phyloP scores from a whole-genome alignment of 2,113 vertebrate species.

The Dasypus novemcinctus region DNA sequence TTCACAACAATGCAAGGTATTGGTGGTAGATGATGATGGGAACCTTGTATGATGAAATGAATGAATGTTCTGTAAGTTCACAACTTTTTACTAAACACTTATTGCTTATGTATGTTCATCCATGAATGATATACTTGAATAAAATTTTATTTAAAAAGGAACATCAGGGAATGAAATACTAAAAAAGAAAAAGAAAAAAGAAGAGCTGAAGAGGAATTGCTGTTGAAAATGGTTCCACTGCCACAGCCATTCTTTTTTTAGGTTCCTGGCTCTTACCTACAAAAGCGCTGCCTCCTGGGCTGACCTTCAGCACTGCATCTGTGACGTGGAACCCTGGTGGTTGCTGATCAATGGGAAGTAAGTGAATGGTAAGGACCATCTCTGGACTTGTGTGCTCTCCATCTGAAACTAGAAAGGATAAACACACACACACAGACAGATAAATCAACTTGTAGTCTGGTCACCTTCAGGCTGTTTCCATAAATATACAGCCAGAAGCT shows the following conservation, averaged over 20 bases:
- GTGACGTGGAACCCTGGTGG: conserved; percentile 90
- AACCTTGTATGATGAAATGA: too few species aligned
- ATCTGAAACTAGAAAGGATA: conserved; percentile 87
- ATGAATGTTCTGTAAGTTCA: too few species aligned
- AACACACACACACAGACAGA: background rate
- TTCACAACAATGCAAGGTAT: too few species aligned
- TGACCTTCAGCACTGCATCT: conserved; percentile 91
- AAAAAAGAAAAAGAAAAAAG: background rate
- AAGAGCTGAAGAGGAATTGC: background rate
- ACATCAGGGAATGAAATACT: too few species aligned
- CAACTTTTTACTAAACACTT: too few species aligned
- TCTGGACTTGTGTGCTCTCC: conserved; percentile 91
- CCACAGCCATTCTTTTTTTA: background rate
- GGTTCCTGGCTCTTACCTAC: conserved; percentile 87
- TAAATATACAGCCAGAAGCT: background rate
- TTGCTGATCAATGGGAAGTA: conserved; percentile 87
- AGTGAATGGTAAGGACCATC: conserved; percentile 91
- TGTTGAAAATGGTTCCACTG: background rate
- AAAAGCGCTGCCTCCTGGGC: conserved; percentile 87
- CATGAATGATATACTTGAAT: too few species aligned
- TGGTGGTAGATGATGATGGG: too few species aligned
- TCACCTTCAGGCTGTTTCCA: background rate
- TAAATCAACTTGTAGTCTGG: background rate
- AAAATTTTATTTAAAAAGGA: too few species aligned
- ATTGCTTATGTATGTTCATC: too few species aligned